Evolutionary conservation across 2,888 invertebrate genomes (phyloP).

Genomic region (Cheilosia vernalis): DNA sequence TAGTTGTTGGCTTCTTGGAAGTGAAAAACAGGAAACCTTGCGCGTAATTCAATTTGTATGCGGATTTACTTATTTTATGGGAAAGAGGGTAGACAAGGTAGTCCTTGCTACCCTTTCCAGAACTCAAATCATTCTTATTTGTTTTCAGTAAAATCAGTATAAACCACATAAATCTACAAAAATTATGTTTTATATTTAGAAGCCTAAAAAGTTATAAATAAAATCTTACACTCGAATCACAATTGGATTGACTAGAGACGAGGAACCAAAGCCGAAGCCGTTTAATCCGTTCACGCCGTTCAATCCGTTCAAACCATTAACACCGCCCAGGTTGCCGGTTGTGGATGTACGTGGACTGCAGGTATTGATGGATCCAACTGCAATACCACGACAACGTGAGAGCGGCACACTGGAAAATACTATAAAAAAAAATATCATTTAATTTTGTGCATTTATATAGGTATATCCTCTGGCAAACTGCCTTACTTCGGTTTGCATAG

Average conservation of each 20-base stretch:
- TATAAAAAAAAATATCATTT: not conserved
- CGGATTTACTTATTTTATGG: too few species aligned
- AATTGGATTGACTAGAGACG: not conserved
- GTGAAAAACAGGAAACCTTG: not conserved
- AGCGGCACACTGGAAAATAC: not conserved
- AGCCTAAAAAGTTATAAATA: too few species aligned
- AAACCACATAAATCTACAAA: too few species aligned
- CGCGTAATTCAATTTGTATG: too few species aligned
- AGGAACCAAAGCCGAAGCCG: not conserved
- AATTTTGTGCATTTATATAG: not conserved
- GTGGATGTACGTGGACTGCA: not conserved
- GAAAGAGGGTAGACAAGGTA: too few species aligned
- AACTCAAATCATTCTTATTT: too few species aligned
- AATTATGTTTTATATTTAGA: too few species aligned
- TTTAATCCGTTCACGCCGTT: too few species aligned
- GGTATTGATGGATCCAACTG: not conserved
- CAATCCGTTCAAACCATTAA: too few species aligned
- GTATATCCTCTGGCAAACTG: not conserved
- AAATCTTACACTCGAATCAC: not conserved
- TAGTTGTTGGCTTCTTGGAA: constrained; percentile 7
- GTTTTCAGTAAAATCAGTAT: too few species aligned
- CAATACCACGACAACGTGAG: not conserved
- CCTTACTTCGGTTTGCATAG: not conserved
- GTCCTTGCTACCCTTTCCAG: too few species aligned
- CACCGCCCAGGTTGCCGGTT: not conserved